These are phyloP conservation scores for Corythornis cristatus DNA, from an alignment of 2,113 vertebrate species.

Conservation along the genomic window DNA sequence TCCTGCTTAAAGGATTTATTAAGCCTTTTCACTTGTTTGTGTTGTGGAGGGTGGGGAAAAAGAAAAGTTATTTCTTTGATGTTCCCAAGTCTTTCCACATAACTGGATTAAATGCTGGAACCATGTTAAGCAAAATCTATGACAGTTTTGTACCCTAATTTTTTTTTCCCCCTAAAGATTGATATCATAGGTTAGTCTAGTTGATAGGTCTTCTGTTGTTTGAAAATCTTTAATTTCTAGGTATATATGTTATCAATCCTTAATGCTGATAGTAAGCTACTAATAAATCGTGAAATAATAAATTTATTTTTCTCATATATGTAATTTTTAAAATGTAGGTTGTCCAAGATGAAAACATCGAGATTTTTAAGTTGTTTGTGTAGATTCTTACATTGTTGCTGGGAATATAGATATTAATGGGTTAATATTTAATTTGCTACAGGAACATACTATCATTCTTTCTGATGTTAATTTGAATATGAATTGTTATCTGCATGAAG, in stretches of 20 bases:
- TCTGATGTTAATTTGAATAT: not conserved
- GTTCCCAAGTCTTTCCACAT: not conserved
- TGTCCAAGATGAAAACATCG: not conserved
- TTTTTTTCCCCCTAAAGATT: not conserved
- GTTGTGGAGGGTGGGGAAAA: not conserved
- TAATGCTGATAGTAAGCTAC: not conserved
- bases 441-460: not conserved
- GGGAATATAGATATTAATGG: not conserved
- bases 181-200: not conserved
- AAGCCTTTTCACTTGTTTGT: conserved; percentile 13
- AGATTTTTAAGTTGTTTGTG: not conserved
- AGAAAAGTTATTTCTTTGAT: not conserved
- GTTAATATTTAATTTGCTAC: not conserved
- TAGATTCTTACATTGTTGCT: not conserved
- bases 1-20: not conserved
- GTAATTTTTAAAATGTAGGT: not conserved
- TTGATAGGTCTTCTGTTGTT: not conserved
- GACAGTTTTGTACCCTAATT: not conserved
- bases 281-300: not conserved
- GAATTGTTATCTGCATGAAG: not conserved
- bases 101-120: conserved; percentile 29
- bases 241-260: not conserved
- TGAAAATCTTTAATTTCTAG: not conserved
- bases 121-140: not conserved
- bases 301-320: not conserved